Percentiles rank a stretch among this genome's conserved stretches.
These are phyloP conservation scores for Drosophila murphyi DNA, from an alignment of 1,140 invertebrate species.

Conservation along the genomic window DNA sequence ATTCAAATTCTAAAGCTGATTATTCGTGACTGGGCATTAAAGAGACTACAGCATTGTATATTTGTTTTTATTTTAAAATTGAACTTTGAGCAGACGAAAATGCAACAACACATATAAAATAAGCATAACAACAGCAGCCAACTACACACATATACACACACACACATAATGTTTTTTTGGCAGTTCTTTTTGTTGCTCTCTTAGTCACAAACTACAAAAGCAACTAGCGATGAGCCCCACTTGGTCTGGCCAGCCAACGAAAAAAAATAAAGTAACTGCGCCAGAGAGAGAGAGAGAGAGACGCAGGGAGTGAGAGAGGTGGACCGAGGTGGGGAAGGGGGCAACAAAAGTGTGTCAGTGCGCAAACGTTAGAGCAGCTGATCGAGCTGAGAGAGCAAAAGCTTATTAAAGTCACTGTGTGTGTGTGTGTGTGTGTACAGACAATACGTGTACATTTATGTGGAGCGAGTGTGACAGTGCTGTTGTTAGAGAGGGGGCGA, in stretches of 20 bases:
- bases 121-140: conserved; percentile 27
- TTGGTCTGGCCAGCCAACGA: conserved; percentile 60
- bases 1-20: conserved; percentile 63
- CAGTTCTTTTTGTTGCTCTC: conserved; percentile 18
- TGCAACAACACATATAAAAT: conserved; percentile 3
- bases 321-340: not conserved
- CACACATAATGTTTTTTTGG: not conserved
- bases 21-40: conserved; percentile 63
- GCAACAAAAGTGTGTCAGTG: conserved; percentile 73
- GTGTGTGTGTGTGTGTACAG: not conserved
- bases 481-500: conserved; percentile 4
- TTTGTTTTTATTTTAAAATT: conserved; percentile 5
- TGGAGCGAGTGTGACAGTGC: conserved; percentile 1
- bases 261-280: conserved; percentile 42
- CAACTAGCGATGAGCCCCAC: conserved; percentile 63
- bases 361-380: conserved; percentile 77
- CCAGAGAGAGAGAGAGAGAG: not conserved
- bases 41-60: conserved; percentile 20
- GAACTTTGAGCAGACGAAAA: conserved; percentile 41
- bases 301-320: not conserved
- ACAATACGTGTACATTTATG: conserved; percentile 1
- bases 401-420: conserved; percentile 1
- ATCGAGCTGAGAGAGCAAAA: conserved; percentile 51
- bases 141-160: not conserved
- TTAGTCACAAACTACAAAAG: conserved; percentile 56